Evolutionary conservation across 2,113 vertebrate species (phyloP), one percentile per base, ranked within the genome.

Genomic region (human (Homo sapiens)): DNA sequence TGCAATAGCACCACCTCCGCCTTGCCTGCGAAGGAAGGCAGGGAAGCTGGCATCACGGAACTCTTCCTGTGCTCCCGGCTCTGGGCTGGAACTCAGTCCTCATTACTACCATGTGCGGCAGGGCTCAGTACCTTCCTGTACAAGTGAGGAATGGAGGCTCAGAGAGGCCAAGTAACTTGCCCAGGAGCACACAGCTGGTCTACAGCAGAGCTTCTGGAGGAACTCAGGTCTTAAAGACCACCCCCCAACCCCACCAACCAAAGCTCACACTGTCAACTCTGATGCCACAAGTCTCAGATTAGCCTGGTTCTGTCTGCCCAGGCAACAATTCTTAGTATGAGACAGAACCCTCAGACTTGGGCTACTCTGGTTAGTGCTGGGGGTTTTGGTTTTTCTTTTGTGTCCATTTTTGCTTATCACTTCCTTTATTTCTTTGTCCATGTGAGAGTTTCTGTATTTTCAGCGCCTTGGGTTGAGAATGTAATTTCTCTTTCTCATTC

Each of bases 401-500:
- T 6, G 1, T 16, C 25, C 8, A 0, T 32, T 59, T 68, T 20
- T 22, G 6, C 32, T 70, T 12, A 22, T 81, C 12, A 0, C 35
- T 57, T 43, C 43, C 35, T n/a, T 79, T 30, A 13, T 32, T 61
- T 32, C n/a, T 84, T 94, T 70, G 55, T 64, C 38, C 45, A 0
- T 38, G 52, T 22, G 75, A 88, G 72, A 64, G n/a, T 78, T 66
- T 79, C 40, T 82, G 2, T 52, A 10, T 70, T 79, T 87, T n/a
- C 68, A 16, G 5, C 1, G 68, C 61, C 43, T 43, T 27, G 5
- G 85, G 72, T 92, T 89, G 75, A 91, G 78, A 27, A 12, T 13
- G 30, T 61, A 59, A 50, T 61, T 95, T 80, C 70, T 86, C 48
- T 84, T 94, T 83, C 55, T 96, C 76, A 40, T 86, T 87, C 81